Evolutionary conservation across 92 coral and sea anemone species (phyloP).

Genomic region (Scolanthus callimorphus): DNA sequence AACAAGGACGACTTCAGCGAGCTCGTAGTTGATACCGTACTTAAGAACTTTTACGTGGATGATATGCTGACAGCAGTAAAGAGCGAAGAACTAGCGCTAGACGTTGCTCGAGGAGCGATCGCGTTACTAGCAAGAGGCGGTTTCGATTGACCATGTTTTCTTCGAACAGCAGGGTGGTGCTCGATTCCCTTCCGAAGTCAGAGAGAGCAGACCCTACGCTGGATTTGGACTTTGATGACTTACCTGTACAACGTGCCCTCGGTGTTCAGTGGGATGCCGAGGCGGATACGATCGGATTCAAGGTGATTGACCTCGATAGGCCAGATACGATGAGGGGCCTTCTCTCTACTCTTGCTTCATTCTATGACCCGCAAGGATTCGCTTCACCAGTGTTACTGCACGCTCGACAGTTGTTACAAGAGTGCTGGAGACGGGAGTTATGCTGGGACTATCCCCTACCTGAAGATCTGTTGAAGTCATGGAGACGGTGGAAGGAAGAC

Average conservation of each 20-base stretch:
- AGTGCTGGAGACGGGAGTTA: conserved; percentile 38
- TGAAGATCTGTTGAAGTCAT: conserved; percentile 28
- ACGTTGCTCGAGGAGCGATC: conserved; percentile 9
- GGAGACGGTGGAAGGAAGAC: conserved; percentile 38
- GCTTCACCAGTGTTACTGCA: conserved; percentile 36
- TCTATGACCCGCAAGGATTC: conserved; percentile 51
- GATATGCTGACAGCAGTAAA: no score
- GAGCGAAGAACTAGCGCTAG: no score
- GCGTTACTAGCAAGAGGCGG: conserved; percentile 43
- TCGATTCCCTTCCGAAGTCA: conserved; percentile 7
- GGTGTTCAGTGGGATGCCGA: conserved; percentile 42
- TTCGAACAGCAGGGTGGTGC: conserved; percentile 14
- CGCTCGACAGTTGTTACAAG: conserved; percentile 38
- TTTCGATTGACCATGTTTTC: conserved; percentile 40
- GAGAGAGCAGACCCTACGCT: conserved; percentile 34
- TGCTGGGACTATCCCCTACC: conserved; percentile 42
- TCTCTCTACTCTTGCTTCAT: conserved; percentile 20
- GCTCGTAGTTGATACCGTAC: conserved; percentile 12
- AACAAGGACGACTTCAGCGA: conserved; percentile 2
- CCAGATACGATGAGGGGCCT: conserved; percentile 20
- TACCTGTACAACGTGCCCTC: conserved; percentile 30
- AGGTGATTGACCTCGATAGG: conserved; percentile 26
- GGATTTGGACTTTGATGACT: conserved; percentile 26
- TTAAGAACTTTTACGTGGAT: no score
- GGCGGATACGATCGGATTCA: conserved; percentile 37